Evolutionary conservation across 2,888 invertebrate genomes (phyloP).

Genomic region (Thera obeliscata): DNA sequence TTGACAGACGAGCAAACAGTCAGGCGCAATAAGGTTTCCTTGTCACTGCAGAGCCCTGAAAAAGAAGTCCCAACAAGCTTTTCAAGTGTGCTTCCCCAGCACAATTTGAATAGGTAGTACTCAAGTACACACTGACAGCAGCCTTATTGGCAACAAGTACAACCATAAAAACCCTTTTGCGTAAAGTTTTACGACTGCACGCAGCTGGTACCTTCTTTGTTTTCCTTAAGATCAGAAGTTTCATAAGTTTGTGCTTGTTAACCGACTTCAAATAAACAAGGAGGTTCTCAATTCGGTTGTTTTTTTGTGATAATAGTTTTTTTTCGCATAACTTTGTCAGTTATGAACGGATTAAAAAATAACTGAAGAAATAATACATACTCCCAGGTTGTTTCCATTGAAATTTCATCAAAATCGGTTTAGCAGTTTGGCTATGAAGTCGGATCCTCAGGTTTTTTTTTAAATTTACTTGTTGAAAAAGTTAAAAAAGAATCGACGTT

Average conservation of each 20-base stretch:
- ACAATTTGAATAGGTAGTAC: constrained; percentile 5
- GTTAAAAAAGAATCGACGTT: too few species aligned
- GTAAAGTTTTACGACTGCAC: constrained; percentile 28
- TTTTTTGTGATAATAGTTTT: too few species aligned
- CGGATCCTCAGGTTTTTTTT: too few species aligned
- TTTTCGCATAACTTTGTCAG: too few species aligned
- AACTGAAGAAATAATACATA: too few species aligned
- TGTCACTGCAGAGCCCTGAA: neutral
- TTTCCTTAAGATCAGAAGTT: constrained; percentile 22
- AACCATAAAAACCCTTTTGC: constrained; percentile 26
- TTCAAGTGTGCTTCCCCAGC: neutral
- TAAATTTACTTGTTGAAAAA: too few species aligned
- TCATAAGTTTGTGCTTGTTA: neutral
- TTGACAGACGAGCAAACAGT: too few species aligned
- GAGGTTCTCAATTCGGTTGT: neutral
- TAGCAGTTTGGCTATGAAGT: too few species aligned
- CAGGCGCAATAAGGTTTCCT: neutral
- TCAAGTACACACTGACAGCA: constrained; percentile 15
- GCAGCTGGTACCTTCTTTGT: constrained; percentile 27
- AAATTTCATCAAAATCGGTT: too few species aligned
- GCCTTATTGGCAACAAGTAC: constrained; percentile 15
- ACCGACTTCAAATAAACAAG: too few species aligned
- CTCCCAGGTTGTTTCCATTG: too few species aligned
- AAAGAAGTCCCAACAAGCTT: neutral
- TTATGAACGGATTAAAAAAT: too few species aligned